Evolutionary conservation across 2,797 vertebrate genomes (phyloP).

Genomic region (Ctenopoma kingsleyae): DNA sequence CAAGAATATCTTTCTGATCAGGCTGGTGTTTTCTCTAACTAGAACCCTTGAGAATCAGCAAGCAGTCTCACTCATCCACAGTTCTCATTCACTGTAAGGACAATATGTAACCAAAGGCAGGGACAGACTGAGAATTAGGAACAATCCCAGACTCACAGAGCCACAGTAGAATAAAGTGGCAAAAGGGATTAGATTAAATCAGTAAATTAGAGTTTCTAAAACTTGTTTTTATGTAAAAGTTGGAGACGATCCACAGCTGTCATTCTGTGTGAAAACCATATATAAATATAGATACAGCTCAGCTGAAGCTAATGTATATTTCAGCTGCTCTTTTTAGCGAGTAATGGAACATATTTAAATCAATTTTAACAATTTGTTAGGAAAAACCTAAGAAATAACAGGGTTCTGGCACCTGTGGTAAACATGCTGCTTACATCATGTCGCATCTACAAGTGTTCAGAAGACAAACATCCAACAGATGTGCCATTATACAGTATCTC

Average conservation of each 20-base stretch:
- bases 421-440: neutral
- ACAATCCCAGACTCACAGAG: neutral
- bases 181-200: neutral
- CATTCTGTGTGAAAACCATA: too few relatives aligned
- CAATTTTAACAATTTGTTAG: neutral
- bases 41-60: neutral
- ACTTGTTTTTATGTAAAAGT: neutral
- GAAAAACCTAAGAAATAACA: neutral
- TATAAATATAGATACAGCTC: too few relatives aligned
- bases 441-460: neutral
- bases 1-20: neutral
- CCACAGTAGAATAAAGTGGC: neutral
- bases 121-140: neutral
- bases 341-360: neutral
- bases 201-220: neutral
- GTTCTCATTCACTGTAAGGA: neutral
- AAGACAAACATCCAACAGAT: neutral
- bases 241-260: neutral
- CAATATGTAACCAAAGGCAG: neutral
- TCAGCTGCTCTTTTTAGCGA: neutral
- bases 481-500: neutral
- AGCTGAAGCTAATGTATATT: neutral
- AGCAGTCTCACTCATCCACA: neutral
- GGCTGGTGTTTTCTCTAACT: neutral
- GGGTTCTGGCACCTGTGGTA: neutral